Base-by-base conservation (phyloP, 1,140 invertebrate genomes). In the Orchesella cincta region DNA sequence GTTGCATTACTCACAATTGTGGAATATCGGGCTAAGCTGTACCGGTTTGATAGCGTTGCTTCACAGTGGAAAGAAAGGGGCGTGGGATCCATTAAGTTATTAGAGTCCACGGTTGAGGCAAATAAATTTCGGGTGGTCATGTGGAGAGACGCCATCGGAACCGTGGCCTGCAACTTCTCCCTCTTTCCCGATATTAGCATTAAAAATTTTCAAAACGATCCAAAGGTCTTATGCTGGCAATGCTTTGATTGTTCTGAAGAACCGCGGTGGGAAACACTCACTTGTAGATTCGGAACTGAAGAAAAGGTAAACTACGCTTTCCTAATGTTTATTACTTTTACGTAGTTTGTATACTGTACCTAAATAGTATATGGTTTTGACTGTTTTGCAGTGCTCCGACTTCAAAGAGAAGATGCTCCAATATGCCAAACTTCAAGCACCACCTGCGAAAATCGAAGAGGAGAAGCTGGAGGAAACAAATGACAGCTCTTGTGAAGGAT, bases 41-140 rank as follows among this genome's bases (percentile, higher is more conserved):
- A 91, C 81, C n/a, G 92, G 26, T 93, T 88, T 83, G 89, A 90
- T 84, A 83, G 83, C 78, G 82, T 87, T 3, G 85, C 85, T 54
- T 91, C 91, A 83, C 88, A 93, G 84, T 96, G 94, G 94, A 95
- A 96, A 83, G 94, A 96, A 82, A 87, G 93, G 35, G 94, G 94
- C 0, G 85, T 93, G 39, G 93, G 94, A 16, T 90, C 91, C 77
- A 84, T 93, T 18, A 88, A 93, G 76, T 86, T 95, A 16, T 86
- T 95, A 54, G 88, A 91, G 82, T 90, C 94, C 83, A 87, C 87
- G 16, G 88, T 88, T 75, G 88, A 72, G 1, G 20, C 84, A 0
- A 88, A 89, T 62, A 90, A 90, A 83, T 84, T 91, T 16, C 87
- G 92, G 20, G 83, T 94, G 34, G 82, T 93, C 12, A 93, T 95